Conservation (phyloP, 1,140 invertebrate species). For the Drosophila kanapiae region DNA sequence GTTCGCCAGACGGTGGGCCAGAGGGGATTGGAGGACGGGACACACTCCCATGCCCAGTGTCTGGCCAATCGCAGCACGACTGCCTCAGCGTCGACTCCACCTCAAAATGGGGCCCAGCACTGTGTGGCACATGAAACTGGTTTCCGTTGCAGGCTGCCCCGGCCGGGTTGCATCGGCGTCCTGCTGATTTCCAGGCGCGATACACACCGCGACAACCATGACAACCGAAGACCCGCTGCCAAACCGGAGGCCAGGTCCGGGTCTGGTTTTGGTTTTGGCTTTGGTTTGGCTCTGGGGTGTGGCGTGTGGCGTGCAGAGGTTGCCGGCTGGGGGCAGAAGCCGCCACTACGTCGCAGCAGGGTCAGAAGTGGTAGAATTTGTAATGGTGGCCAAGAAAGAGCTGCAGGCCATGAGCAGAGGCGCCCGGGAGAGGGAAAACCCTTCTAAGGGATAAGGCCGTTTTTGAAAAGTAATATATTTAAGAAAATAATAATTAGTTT, state of each 20-base stretch:
- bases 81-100: constrained; percentile 65
- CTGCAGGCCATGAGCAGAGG: constrained; percentile 31
- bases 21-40: not conserved
- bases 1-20: constrained; percentile 45
- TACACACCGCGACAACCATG: constrained; percentile 40
- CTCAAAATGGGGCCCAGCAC: constrained; percentile 71
- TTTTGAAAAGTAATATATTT: not conserved
- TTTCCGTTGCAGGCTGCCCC: constrained; percentile 50
- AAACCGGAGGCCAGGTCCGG: constrained; percentile 40
- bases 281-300: constrained; percentile 49
- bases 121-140: constrained; percentile 55
- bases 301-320: constrained; percentile 35
- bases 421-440: constrained; percentile 9
- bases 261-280: constrained; percentile 27
- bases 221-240: constrained; percentile 52
- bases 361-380: constrained; percentile 76
- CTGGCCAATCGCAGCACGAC: constrained; percentile 62
- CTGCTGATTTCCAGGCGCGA: constrained; percentile 73
- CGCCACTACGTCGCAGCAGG: constrained; percentile 20
- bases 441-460: too few species aligned
- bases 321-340: constrained; percentile 46
- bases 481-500: too few species aligned
- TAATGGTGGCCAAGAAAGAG: constrained; percentile 65
- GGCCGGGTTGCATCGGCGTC: constrained; percentile 58
- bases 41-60: constrained; percentile 12